Percentiles rank a stretch among this genome's conserved stretches.
Conservation (phyloP, 2,113 vertebrate genomes). For the Manacus vitellinus region DNA sequence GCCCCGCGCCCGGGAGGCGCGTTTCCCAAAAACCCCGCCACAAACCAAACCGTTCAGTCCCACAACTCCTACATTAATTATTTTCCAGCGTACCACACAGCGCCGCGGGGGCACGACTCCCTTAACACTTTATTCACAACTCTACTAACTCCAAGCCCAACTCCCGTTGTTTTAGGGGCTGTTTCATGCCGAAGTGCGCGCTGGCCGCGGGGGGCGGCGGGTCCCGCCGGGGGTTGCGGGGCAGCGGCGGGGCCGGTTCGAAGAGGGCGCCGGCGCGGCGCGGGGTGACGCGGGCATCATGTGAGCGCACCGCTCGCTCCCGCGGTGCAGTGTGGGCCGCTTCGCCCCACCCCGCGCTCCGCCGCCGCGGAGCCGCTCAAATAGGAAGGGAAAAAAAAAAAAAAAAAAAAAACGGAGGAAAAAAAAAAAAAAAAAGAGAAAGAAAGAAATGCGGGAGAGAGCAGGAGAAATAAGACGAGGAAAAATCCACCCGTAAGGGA, state of each 20-base stretch:
- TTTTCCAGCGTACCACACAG: background rate
- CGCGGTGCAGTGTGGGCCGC: slow-evolving; percentile 81
- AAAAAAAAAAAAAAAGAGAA: background rate
- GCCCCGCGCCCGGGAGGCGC: background rate
- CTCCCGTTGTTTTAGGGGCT: too few species aligned
- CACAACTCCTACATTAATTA: background rate
- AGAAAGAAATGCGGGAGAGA: slow-evolving; percentile 64
- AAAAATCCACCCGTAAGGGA: background rate
- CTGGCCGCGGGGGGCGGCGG: background rate
- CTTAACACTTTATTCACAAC: too few species aligned
- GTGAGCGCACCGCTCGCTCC: slow-evolving; percentile 82
- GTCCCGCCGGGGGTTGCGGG: background rate
- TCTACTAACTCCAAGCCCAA: accelerated
- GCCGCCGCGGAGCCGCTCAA: slow-evolving; percentile 65
- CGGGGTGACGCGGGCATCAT: slow-evolving; percentile 85
- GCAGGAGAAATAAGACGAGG: background rate
- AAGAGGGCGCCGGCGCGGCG: slow-evolving; percentile 78
- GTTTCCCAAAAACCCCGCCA: background rate
- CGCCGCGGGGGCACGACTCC: background rate
- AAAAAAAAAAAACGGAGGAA: background rate
- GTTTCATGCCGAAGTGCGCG: background rate
- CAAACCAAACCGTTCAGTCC: background rate
- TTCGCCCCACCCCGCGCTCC: slow-evolving; percentile 81
- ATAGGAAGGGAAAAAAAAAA: background rate
- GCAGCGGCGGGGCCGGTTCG: slow-evolving; percentile 49